phyloP scores from a whole-genome alignment of 2,113 vertebrate species.

The Edolisoma coerulescens region DNA sequence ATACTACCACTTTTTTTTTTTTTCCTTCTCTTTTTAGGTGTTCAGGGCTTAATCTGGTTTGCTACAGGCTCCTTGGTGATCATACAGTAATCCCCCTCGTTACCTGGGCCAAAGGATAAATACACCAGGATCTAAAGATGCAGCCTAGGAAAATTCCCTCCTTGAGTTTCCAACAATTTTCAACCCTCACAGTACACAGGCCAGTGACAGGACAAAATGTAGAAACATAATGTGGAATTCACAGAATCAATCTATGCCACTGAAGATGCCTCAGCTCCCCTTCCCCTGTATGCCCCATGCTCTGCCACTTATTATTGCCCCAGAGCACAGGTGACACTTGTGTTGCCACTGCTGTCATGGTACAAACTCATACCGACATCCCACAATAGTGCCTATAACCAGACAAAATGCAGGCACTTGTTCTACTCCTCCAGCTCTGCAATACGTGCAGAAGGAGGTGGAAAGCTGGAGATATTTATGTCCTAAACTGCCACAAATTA shows the following conservation, averaged over 20 bases:
- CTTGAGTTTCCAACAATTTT: not conserved
- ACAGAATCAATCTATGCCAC: not conserved
- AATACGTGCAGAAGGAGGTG: not conserved
- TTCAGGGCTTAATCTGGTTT: not conserved
- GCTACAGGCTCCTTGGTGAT: not conserved
- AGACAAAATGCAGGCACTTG: not conserved
- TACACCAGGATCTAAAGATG: not conserved
- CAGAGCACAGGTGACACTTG: not conserved
- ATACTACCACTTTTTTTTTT: not conserved
- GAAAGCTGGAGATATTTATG: not conserved
- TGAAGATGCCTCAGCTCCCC: not conserved
- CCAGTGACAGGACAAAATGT: not conserved
- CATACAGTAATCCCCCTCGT: not conserved
- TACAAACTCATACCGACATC: not conserved
- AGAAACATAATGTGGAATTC: not conserved
- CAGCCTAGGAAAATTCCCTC: not conserved
- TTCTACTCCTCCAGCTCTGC: not conserved
- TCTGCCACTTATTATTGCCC: not conserved
- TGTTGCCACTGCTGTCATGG: fast-evolving
- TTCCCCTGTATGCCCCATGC: not conserved
- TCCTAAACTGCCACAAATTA: not conserved
- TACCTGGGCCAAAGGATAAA: not conserved
- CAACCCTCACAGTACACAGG: not conserved
- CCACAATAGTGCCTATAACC: not conserved
- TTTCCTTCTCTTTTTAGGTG: not conserved